Base-by-base conservation (phyloP, 1,140 invertebrate genomes). In the Tyrophagus putrescentiae region DNA sequence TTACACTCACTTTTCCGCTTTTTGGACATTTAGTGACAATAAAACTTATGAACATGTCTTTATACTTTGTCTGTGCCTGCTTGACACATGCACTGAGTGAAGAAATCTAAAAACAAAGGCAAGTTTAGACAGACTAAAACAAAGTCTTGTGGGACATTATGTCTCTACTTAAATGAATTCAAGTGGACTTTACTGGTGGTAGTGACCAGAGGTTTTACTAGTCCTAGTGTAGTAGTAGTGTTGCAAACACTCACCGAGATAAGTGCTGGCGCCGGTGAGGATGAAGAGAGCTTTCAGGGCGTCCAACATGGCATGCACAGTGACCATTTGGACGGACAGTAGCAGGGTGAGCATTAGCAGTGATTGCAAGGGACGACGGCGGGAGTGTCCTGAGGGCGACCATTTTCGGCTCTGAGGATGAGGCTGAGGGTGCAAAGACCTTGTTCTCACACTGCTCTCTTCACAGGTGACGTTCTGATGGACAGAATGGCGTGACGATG, bases 241-340 rank as follows among this genome's bases (percentile, higher is more conserved):
- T 39, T 39, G 11, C 11, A 13, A 9, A 9, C 4, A 53, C 77
- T 74, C 80, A 87, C 85, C 84, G 73, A 88, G 75, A 75, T 88
- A 88, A 70, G 84, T 86, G 79, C 84, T 87, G 77, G 87, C 87
- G 77, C 67, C 67, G 13, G 85, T 88, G 70, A 88, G 78, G 75
- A 87, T 84, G 83, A 85, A 87, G 74, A 88, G 84, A 69, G 87
- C 82, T 77, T 87, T 87, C 70, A 87, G 79, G 68, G 85, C 84
- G 79, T 87, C 85, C 73, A 87, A 83, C 84, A 87, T 87, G 72
- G 13, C 13, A 27, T 7, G 3, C 2, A 54, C 52, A 1, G 52
- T 27, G 13, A 27, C 25, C 9, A 54, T 54, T 27, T 27, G 3
- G n/a, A 11, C 27, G 3, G 27, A 32, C 3, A 54, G 11, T 32